phyloP scores from a whole-genome alignment of 2,113 vertebrate species.

The Polyodon spathula region DNA sequence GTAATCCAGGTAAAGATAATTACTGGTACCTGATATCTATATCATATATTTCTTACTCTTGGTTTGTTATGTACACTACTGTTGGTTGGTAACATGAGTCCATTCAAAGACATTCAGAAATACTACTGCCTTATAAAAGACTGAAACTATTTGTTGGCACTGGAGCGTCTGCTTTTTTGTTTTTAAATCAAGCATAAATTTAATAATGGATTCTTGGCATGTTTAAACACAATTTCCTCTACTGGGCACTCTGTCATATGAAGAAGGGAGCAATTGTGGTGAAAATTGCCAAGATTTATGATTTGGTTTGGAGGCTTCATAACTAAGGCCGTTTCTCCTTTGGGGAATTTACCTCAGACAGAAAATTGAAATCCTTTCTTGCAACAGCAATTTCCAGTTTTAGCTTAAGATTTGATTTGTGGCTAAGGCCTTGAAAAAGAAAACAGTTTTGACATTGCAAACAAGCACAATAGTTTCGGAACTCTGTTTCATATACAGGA shows the following conservation, averaged over 20 bases:
- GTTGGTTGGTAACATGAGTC: too few relatives aligned
- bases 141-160: too few relatives aligned
- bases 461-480: not conserved
- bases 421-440: not conserved
- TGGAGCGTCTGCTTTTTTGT: not conserved
- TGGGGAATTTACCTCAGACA: conserved; percentile 12
- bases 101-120: too few relatives aligned
- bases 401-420: conserved; percentile 15
- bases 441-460: conserved; percentile 2
- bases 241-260: conserved; percentile 9
- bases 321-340: conserved; percentile 9
- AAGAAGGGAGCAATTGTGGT: conserved; percentile 1
- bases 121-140: too few relatives aligned
- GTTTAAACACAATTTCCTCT: conserved; percentile 12
- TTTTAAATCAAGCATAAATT: not conserved
- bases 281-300: conserved; percentile 14
- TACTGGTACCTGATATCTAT: too few relatives aligned
- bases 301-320: conserved; percentile 3
- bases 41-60: too few relatives aligned
- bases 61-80: too few relatives aligned
- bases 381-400: conserved; percentile 15
- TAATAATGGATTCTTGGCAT: conserved; percentile 11
- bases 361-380: conserved; percentile 19
- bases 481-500: too few relatives aligned
- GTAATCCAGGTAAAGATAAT: too few relatives aligned